Evolutionary conservation across 2,797 vertebrate species (phyloP).

Genomic region (Xyrichtys novacula): DNA sequence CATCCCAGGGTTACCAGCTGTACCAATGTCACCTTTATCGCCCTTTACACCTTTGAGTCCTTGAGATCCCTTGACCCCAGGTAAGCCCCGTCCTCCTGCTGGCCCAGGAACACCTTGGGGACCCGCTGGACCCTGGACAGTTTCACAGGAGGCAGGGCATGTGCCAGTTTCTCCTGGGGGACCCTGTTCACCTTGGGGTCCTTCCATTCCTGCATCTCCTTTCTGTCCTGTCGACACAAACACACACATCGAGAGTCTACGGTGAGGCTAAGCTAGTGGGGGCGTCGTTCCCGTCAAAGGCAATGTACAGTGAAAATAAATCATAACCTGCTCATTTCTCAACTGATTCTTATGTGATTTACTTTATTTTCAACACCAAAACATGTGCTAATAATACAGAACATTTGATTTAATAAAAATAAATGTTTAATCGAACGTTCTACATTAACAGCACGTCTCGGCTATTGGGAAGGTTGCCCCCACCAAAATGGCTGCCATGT

Average conservation of each 20-base stretch:
- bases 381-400: too few species aligned
- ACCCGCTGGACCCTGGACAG: constrained; percentile 64
- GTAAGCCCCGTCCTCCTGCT: constrained; percentile 71
- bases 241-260: neutral
- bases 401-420: too few species aligned
- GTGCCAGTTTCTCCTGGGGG: constrained; percentile 73
- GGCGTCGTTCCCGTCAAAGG: too few species aligned
- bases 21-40: constrained; percentile 72
- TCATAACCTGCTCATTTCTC: too few species aligned
- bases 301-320: too few species aligned
- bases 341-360: too few species aligned
- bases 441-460: too few species aligned
- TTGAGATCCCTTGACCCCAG: constrained; percentile 61
- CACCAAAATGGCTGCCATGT: too few species aligned
- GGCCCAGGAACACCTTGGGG: constrained; percentile 70
- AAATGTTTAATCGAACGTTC: too few species aligned
- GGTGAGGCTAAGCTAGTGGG: too few species aligned
- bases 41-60: constrained; percentile 74
- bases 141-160: constrained; percentile 73
- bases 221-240: constrained; percentile 77
- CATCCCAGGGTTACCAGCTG: constrained; percentile 54
- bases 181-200: constrained; percentile 68
- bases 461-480: too few species aligned
- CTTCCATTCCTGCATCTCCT: constrained; percentile 72
- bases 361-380: too few species aligned